phyloP scores from a whole-genome alignment of 2,797 vertebrate species.

The Parotocinclus haroldoi region DNA sequence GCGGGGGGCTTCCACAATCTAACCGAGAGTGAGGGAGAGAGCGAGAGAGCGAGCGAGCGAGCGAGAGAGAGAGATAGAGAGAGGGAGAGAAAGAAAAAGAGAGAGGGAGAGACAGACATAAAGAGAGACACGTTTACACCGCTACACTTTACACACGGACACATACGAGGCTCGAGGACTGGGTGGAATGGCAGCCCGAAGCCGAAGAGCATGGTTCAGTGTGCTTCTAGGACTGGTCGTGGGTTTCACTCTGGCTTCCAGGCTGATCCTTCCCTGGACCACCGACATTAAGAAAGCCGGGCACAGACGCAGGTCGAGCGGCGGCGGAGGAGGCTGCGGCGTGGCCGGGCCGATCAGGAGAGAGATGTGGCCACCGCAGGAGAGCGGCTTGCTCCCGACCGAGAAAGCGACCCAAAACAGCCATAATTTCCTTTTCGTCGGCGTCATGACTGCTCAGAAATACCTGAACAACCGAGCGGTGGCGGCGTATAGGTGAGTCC shows the following conservation, averaged over 20 bases:
- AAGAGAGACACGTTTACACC: constrained; percentile 27
- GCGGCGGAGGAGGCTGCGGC: constrained; percentile 62
- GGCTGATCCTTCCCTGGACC: constrained; percentile 84
- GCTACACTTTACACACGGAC: neutral
- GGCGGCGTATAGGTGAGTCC: constrained; percentile 83
- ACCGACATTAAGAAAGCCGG: constrained; percentile 80
- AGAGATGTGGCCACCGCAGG: constrained; percentile 56
- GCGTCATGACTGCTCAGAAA: constrained; percentile 97
- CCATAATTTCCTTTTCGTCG: constrained; percentile 85
- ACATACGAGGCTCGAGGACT: neutral
- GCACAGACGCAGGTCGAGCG: constrained; percentile 73
- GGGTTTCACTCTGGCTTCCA: constrained; percentile 91
- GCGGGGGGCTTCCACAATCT: constrained; percentile 38
- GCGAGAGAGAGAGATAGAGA: neutral
- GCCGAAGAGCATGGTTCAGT: constrained; percentile 91
- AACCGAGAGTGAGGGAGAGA: neutral
- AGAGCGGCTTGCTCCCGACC: constrained; percentile 58
- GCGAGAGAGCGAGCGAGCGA: no score
- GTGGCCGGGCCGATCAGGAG: constrained; percentile 55
- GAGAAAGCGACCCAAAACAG: constrained; percentile 62
- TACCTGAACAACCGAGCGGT: constrained; percentile 91
- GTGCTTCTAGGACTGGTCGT: constrained; percentile 88
- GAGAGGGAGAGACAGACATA: neutral
- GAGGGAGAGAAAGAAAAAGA: neutral
- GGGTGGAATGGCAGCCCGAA: constrained; percentile 83